phyloP scores from a whole-genome alignment of 92 coral and sea anemone genomes.

The Zoanthus sociatus region DNA sequence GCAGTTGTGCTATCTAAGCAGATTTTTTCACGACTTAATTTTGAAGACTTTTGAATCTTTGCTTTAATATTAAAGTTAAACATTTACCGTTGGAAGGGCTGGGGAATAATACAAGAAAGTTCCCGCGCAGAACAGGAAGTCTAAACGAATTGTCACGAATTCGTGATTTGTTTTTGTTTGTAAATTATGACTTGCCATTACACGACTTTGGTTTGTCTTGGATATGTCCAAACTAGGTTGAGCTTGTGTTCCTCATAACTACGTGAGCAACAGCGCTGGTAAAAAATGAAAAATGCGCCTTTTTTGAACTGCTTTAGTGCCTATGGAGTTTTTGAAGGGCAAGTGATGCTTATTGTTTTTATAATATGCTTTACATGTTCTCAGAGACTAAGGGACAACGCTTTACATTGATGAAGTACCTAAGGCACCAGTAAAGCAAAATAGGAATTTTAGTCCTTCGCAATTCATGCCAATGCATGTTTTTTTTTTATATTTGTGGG shows the following conservation, averaged over 20 bases:
- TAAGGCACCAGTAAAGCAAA: neutral
- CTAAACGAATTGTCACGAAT: conserved; percentile 35
- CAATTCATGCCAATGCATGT: neutral
- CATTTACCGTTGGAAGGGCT: neutral
- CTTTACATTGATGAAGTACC: neutral
- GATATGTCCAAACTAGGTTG: conserved; percentile 25
- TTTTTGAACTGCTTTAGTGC: neutral
- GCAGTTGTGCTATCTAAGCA: neutral
- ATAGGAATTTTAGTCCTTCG: neutral
- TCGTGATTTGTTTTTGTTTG: neutral
- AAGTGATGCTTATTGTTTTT: neutral
- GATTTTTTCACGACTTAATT: neutral
- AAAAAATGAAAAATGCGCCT: neutral
- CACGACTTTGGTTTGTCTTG: conserved; percentile 14
- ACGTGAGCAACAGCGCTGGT: neutral
- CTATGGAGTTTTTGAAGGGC: neutral
- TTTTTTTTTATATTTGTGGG: neutral
- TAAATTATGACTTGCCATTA: conserved; percentile 5
- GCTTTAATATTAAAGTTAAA: neutral
- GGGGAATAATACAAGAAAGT: neutral
- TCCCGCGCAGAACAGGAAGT: conserved; percentile 49
- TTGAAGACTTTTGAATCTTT: neutral
- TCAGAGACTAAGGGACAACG: neutral
- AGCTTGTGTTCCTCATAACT: neutral
- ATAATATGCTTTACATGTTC: neutral